Conservation (phyloP, 2,113 vertebrate species). For the Origma solitaria region DNA sequence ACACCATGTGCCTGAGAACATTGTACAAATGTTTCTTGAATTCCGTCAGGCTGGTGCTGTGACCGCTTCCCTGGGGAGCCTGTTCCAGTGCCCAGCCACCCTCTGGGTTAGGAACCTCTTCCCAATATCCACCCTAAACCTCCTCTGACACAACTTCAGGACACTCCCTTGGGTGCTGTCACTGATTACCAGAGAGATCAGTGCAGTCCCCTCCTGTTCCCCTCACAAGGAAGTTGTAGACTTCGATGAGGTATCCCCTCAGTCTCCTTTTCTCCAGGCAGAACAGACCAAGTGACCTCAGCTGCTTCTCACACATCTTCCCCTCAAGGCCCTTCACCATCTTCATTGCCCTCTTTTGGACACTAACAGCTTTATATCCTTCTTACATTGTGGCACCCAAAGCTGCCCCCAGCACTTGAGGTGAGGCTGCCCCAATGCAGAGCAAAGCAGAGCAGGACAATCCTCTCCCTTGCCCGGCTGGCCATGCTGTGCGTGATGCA, state of each 20-base stretch:
- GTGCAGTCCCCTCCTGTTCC: background rate
- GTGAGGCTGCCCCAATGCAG: background rate
- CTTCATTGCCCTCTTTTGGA: background rate
- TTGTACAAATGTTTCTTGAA: background rate
- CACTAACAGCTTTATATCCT: background rate
- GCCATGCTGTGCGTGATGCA: background rate
- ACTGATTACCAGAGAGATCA: background rate
- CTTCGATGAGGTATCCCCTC: background rate
- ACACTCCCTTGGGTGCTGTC: background rate
- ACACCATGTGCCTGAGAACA: background rate
- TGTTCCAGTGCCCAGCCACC: background rate
- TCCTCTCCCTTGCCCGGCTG: background rate
- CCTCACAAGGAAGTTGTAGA: background rate
- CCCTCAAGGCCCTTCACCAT: background rate
- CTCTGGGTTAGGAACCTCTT: background rate
- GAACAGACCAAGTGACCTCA: background rate
- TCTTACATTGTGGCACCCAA: background rate
- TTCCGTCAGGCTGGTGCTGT: background rate
- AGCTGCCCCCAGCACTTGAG: rapidly evolving
- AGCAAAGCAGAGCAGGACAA: background rate
- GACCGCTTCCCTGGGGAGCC: background rate
- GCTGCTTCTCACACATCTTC: background rate
- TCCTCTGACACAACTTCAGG: background rate
- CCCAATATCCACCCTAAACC: background rate
- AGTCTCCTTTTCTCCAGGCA: background rate